Evolutionary conservation across 2,113 vertebrate species (phyloP).

Genomic region (Dasyurus viverrinus): DNA sequence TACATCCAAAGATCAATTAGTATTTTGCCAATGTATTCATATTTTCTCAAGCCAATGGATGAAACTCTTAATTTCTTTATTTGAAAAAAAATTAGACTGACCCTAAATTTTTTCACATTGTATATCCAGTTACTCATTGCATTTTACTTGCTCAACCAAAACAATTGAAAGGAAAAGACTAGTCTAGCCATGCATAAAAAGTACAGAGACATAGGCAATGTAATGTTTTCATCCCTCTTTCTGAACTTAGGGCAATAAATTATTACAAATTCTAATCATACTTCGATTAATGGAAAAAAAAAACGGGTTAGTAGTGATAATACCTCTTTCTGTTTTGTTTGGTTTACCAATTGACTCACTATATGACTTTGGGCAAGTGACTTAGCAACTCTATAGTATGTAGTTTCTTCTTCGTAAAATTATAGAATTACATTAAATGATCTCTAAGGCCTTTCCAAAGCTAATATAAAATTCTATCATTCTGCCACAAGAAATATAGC

Average conservation of each 20-base stretch:
- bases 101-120: neutral
- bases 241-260: neutral
- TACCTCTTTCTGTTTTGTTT: neutral
- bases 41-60: neutral
- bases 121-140: neutral
- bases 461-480: neutral
- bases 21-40: neutral
- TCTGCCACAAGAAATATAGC: neutral
- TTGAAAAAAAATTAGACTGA: neutral
- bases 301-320: neutral
- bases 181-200: neutral
- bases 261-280: neutral
- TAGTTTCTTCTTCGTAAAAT: neutral
- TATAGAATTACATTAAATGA: neutral
- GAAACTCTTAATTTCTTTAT: neutral
- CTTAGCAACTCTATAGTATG: neutral
- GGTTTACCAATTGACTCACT: neutral
- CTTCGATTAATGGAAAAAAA: neutral
- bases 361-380: neutral
- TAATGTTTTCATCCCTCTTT: neutral
- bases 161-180: neutral
- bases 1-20: neutral
- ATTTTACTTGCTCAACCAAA: neutral
- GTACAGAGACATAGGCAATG: neutral
- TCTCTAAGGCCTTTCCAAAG: neutral